Evolutionary conservation across 2,888 invertebrate genomes (phyloP), one percentile per base, ranked within the genome.

Genomic region (Cerastis rubricosa): DNA sequence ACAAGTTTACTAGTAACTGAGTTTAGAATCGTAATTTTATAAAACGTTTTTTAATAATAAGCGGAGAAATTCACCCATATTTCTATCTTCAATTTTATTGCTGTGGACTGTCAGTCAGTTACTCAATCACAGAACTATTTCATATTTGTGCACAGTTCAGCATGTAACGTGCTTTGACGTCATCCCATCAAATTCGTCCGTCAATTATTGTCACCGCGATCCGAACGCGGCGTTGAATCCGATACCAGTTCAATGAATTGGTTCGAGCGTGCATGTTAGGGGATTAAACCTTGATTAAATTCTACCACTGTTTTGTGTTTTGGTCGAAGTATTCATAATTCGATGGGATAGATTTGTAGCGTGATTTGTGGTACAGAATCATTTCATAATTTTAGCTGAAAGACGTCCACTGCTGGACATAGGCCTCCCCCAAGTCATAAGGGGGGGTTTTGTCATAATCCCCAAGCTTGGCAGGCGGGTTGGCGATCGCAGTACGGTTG

Each of bases 181-280:
- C 67, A 74, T 14, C 43, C 19, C n/a, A 40, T 72, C 78, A 75
- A 83, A 85, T 84, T 78, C 61, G 25, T n/a, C 25, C 17, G 59
- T 78, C 74, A 61, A 69, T 74, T 47, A 71, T 70, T 67, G 66
- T 57, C 63, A 74, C 59, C 51, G 61, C 59, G 54, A 43, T 35
- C 22, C 29, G 17, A 67, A 68, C 8, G 43, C 17, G 63, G 7
- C 4, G 1, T 71, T 66, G 63, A 73, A 61, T 61, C 35, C 40
- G 71, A 59, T 14, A 54, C 14, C 45, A 22, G 74, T 72, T 63
- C 78, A 75, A 69, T 84, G 66, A 72, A 71, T 79, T 72, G 51
- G 59, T 68, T 45, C 54, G 29, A 49, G 29, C 11, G 49, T 49
- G 12, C 73, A 67, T 67, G 67, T 81, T 67, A 43, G 71, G 35